Evolutionary conservation across 2,888 invertebrate genomes (phyloP), one percentile per base, ranked within the genome.

Genomic region (Invenusta paracnida): DNA sequence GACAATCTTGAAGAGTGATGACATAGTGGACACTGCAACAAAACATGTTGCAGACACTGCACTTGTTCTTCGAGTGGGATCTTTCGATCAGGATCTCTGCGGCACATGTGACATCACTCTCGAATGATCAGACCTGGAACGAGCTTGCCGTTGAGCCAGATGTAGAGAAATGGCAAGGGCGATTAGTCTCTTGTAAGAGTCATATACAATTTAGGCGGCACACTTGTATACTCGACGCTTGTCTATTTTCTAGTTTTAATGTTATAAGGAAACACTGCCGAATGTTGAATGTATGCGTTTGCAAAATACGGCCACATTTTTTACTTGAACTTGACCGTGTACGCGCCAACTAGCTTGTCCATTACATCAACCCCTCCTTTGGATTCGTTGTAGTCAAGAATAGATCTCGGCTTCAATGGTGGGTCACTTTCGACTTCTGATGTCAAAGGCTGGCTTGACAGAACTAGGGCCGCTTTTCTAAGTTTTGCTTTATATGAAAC

Each of bases 341-440:
- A 48, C 17, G 27, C 27, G 25, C 73, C 73, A 23, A 73, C 11
- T 73, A 73, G 27, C 73, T 23, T 73, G 73, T 73, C 73, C 73
- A 73, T 73, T 73, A 73, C 73, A 13, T 73, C 73, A 73, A 73
- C 73, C 27, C 73, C 73, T 73, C 25, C 27, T 73, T 73, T 73
- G 73, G 73, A 73, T 73, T 73, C 73, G 23, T 73, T 73, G 73
- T 73, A 23, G 73, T 73, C 27, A 73, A 73, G 11, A 73, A 73
- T 73, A 73, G 27, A 73, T 73, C 73, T 73, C 73, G 27, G 73
- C 73, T 73, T 73, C 11, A 73, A 73, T 73, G 73, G 73, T 73
- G 73, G 27, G 11, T 73, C 73, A 73, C 17, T 5, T 23, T 73
- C 73, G 27, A 73, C 73, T 73, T 73, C 73, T 23, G 73, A 73